These are phyloP conservation scores for Ibidorhyncha struthersii DNA, from an alignment of 2,113 vertebrate genomes.

Conservation along the genomic window DNA sequence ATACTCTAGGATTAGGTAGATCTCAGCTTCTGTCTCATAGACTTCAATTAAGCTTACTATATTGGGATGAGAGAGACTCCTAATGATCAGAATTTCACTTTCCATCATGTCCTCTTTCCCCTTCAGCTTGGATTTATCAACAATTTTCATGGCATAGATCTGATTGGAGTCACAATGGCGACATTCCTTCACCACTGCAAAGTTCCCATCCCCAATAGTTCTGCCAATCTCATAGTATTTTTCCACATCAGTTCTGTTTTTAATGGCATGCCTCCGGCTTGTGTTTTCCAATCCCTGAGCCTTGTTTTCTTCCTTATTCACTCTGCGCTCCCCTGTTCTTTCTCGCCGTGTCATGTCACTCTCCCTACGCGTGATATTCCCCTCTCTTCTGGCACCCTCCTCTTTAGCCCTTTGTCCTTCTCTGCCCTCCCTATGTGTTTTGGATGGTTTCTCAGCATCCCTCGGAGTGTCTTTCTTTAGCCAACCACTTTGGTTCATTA, in stretches of 20 bases:
- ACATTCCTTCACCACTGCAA: constrained; percentile 91
- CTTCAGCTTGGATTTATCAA: constrained; percentile 89
- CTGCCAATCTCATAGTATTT: constrained; percentile 85
- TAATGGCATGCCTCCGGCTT: constrained; percentile 47
- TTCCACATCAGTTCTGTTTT: constrained; percentile 75
- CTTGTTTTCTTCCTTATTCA: constrained; percentile 57
- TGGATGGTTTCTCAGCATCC: constrained; percentile 27
- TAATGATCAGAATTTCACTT: constrained; percentile 91
- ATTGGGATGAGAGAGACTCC: constrained; percentile 88
- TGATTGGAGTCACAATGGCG: constrained; percentile 72
- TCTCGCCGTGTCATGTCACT: not conserved
- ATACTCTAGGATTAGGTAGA: constrained; percentile 93
- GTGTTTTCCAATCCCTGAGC: not conserved
- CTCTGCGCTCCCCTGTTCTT: constrained; percentile 47
- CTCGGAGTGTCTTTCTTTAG: constrained; percentile 44
- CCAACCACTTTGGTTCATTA: constrained; percentile 51
- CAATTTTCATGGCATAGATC: constrained; percentile 90
- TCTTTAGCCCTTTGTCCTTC: constrained; percentile 52
- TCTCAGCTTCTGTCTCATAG: constrained; percentile 86
- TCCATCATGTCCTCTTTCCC: constrained; percentile 95
- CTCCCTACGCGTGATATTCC: not conserved
- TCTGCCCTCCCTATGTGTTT: constrained; percentile 17
- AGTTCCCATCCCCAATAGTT: constrained; percentile 94
- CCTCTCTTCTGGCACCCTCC: constrained; percentile 7
- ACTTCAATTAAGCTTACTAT: constrained; percentile 89